Conservation (phyloP, 2,888 invertebrate genomes). For the Catotricha subobsoleta region DNA sequence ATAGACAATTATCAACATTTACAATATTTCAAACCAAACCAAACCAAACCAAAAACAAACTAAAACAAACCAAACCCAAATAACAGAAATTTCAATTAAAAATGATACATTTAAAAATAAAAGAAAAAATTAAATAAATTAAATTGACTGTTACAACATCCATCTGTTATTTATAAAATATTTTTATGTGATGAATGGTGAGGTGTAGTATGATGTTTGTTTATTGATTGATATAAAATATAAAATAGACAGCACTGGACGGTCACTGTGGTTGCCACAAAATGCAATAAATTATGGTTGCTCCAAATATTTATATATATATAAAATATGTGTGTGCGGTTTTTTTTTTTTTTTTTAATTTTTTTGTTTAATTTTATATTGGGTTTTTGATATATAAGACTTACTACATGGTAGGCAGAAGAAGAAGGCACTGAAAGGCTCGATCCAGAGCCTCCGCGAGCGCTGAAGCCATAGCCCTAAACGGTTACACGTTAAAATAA, state of each 20-base stretch:
- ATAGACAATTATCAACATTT: too few relatives aligned
- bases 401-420: slow-evolving; percentile 44
- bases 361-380: slow-evolving; percentile 73
- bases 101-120: too few relatives aligned
- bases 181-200: too few relatives aligned
- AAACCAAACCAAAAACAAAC: too few relatives aligned
- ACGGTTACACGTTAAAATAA: too few relatives aligned
- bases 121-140: too few relatives aligned
- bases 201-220: too few relatives aligned
- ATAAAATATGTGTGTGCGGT: slow-evolving; percentile 1
- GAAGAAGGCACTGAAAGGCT: slow-evolving; percentile 68
- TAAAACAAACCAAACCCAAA: too few relatives aligned
- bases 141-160: too few relatives aligned
- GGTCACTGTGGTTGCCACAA: slow-evolving; percentile 7
- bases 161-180: too few relatives aligned
- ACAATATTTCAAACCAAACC: too few relatives aligned
- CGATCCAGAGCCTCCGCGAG: slow-evolving; percentile 56
- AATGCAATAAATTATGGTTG: slow-evolving; percentile 1
- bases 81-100: too few relatives aligned
- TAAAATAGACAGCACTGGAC: slow-evolving; percentile 6
- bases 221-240: slow-evolving; percentile 2
- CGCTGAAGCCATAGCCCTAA: slow-evolving; percentile 45
- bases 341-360: background rate
- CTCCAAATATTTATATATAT: slow-evolving; percentile 1
- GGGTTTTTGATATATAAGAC: slow-evolving; percentile 63